phyloP scores from a whole-genome alignment of 2,113 vertebrate species.

The Tragelaphus imberbis region DNA sequence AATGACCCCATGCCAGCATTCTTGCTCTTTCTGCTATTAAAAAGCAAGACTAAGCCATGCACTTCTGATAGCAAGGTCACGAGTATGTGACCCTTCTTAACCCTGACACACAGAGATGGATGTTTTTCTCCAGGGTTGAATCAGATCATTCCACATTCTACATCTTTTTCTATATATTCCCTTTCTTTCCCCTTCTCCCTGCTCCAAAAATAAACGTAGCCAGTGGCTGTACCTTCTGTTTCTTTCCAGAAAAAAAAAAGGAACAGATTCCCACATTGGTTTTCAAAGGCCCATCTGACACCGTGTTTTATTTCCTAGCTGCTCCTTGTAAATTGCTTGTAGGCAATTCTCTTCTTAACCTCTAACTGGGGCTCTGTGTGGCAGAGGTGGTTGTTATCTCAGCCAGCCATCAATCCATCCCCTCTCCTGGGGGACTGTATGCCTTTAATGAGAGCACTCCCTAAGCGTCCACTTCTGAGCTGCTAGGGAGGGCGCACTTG shows the following conservation, averaged over 20 bases:
- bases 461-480: slow-evolving; percentile 56
- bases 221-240: slow-evolving; percentile 74
- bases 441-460: slow-evolving; percentile 71
- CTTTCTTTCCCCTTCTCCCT: background rate
- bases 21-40: background rate
- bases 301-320: slow-evolving; percentile 64
- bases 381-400: slow-evolving; percentile 72
- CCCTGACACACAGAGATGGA: slow-evolving; percentile 54
- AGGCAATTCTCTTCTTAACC: slow-evolving; percentile 73
- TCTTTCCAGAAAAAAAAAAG: slow-evolving; percentile 60
- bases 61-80: background rate
- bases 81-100: slow-evolving; percentile 55
- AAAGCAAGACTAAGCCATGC: background rate
- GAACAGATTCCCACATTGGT: slow-evolving; percentile 53
- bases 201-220: slow-evolving; percentile 68
- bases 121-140: slow-evolving; percentile 63
- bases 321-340: slow-evolving; percentile 70
- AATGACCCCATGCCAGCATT: background rate
- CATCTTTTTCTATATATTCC: slow-evolving; percentile 50
- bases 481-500: slow-evolving; percentile 29
- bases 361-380: slow-evolving; percentile 65
- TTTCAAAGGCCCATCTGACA: slow-evolving; percentile 68
- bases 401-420: slow-evolving; percentile 73
- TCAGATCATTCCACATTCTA: slow-evolving; percentile 67
- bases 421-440: slow-evolving; percentile 62